A percentile compares a stretch with the other conserved stretches of the same genome.
Conservation (phyloP, 2,888 invertebrate species). For the Falcaria lacertinaria region DNA sequence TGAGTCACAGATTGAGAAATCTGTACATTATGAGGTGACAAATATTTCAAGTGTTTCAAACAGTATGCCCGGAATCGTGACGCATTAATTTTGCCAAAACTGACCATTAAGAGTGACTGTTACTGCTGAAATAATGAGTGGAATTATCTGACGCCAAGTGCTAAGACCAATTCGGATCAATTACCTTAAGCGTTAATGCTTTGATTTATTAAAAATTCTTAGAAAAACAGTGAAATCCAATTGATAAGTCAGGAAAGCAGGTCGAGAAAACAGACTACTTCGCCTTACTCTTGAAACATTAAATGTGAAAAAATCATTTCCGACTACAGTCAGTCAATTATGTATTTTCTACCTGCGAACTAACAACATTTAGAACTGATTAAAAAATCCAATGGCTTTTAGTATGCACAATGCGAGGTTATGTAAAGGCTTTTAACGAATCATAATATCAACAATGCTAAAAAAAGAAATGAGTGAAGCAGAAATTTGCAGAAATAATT, state of each 20-base stretch:
- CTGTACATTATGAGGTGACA: not conserved
- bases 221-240: too few species aligned
- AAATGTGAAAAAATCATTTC: too few species aligned
- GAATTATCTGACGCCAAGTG: not conserved
- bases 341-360: not conserved
- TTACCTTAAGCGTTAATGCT: not conserved
- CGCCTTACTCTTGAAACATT: too few species aligned
- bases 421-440: slow-evolving; percentile 4
- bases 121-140: not conserved
- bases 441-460: slow-evolving; percentile 5
- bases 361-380: not conserved
- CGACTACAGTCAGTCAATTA: too few species aligned
- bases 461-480: slow-evolving; percentile 14
- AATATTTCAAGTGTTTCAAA: not conserved
- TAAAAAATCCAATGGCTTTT: not conserved
- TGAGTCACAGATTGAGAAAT: slow-evolving; percentile 17
- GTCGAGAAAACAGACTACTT: too few species aligned
- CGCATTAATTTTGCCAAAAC: not conserved
- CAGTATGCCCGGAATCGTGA: not conserved
- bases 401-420: not conserved
- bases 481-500: slow-evolving; percentile 18
- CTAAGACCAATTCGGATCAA: not conserved
- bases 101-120: not conserved
- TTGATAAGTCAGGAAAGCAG: too few species aligned
- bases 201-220: too few species aligned